Base-by-base conservation (phyloP, 2,113 vertebrate species). In the Theropithecus gelada region DNA sequence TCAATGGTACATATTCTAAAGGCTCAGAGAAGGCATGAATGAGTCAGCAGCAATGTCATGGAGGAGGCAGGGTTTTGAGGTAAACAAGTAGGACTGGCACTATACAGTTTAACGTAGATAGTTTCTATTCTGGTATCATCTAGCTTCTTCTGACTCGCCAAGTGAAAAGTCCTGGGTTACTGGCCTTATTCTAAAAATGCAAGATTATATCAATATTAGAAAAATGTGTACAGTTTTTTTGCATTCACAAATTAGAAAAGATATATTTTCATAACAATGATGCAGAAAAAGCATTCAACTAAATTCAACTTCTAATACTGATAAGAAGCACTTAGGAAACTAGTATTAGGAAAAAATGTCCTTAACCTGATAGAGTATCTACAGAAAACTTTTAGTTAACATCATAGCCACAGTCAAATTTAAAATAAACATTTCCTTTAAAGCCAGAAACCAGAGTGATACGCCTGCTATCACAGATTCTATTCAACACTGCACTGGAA, bases 361-460 rank as follows among this genome's bases (percentile, higher is more conserved):
- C 27, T 83, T 78, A 48, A 55, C 13, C 57, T 92, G n/a, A 59
- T 59, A 57, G 59, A 76, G 2, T 82, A 79, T 72, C 68, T 82
- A 25, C 18, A 83, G 79, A 80, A 96, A 92, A 94, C 48, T 48
- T 84, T 57, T 23, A 92, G 45, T 90, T 88, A 80, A 91, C 4
- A 35, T 93, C 18, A 76, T 82, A 50, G 66, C 43, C 92, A 43
- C 14, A 87, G 23, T 96, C 61, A 89, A 45, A 78, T 92, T 87
- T 93, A 82, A 96, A 93, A 80, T 30, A 70, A 94, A 64, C 22
- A 32, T 79, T 96, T 96, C 14, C 25, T 91, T 97, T 88, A 93
- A 97, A 86, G 75, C 52, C 8, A 79, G 70, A 83, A 78, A 72
- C 32, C 80, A 68, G 61, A 90, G 48, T 18, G 87, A 32, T 25